phyloP scores from a whole-genome alignment of 2,888 invertebrate species.

The Agrochola lota region DNA sequence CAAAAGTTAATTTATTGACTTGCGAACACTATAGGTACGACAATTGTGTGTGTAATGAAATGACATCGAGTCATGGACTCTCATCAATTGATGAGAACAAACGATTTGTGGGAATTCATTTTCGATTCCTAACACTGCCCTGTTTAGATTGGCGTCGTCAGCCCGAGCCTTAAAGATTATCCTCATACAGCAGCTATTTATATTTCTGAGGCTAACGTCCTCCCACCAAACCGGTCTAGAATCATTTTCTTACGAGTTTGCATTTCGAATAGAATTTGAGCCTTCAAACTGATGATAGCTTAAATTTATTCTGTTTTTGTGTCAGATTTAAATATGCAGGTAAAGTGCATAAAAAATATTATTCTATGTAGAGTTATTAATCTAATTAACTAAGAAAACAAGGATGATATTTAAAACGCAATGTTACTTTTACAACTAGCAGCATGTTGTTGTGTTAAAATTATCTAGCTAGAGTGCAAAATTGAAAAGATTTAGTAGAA shows the following conservation, averaged over 20 bases:
- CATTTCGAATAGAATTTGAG: background rate
- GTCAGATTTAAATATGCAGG: background rate
- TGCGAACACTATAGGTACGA: background rate
- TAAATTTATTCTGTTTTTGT: background rate
- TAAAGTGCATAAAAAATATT: background rate
- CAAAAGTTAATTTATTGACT: slow-evolving; percentile 6
- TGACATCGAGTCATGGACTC: slow-evolving; percentile 21
- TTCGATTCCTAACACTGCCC: background rate
- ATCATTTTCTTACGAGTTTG: slow-evolving; percentile 2
- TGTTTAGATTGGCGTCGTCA: background rate
- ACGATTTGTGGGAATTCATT: slow-evolving; percentile 27
- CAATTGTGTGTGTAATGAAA: slow-evolving; percentile 6
- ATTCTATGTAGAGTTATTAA: background rate
- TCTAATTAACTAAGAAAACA: background rate
- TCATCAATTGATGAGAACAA: background rate
- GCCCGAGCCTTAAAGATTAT: background rate
- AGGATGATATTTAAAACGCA: background rate
- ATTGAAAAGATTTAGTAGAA: background rate
- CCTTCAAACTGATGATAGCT: background rate
- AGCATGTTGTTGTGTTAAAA: background rate
- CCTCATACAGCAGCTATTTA: slow-evolving; percentile 23
- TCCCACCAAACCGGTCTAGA: slow-evolving; percentile 23
- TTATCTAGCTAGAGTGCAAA: background rate
- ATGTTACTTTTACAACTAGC: background rate
- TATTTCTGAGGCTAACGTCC: slow-evolving; percentile 38